Evolutionary conservation across 1,140 invertebrate genomes (phyloP).

Genomic region (Onthophagus taurus): DNA sequence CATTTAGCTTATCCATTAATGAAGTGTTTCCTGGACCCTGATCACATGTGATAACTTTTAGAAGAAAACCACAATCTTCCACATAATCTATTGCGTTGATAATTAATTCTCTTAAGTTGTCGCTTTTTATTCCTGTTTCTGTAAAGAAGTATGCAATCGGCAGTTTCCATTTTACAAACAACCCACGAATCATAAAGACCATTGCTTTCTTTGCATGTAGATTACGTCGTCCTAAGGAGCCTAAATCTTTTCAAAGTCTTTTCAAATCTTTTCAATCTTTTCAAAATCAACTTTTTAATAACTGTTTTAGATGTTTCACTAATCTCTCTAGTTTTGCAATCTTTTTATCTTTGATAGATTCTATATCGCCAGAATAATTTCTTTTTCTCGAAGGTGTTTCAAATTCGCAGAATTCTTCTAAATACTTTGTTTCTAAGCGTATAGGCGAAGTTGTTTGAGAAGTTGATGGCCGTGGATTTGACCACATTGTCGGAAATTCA

Average conservation of each 20-base stretch:
- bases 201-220: neutral
- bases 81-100: neutral
- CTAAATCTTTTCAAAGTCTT: neutral
- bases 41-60: neutral
- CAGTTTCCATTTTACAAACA: neutral
- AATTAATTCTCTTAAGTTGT: neutral
- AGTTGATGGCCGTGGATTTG: too few species aligned
- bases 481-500: too few species aligned
- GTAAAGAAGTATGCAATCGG: neutral
- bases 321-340: too few species aligned
- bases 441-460: too few species aligned
- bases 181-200: slow-evolving; percentile 4
- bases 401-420: too few species aligned
- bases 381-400: too few species aligned
- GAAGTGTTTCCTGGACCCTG: neutral
- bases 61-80: neutral
- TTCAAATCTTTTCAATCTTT: neutral
- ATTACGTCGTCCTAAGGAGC: neutral
- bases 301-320: too few species aligned
- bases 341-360: too few species aligned
- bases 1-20: neutral
- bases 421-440: too few species aligned
- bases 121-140: neutral
- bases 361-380: too few species aligned
- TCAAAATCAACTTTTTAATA: too few species aligned